Evolutionary conservation across 1,140 invertebrate genomes (phyloP), one percentile per base, ranked within the genome.

Genomic region (Oscheius sp.): DNA sequence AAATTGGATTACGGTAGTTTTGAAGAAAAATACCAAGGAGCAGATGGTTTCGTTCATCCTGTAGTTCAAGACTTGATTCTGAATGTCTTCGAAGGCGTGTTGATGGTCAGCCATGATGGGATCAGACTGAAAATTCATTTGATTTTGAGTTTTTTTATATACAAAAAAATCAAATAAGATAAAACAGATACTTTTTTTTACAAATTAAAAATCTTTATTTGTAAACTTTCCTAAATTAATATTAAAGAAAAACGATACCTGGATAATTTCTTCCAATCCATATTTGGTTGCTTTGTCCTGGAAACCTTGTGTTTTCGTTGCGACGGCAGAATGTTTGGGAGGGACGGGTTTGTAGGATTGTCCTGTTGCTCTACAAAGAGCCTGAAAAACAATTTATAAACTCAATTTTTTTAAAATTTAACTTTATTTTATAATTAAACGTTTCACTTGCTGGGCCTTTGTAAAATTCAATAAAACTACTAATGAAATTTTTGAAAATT

Each of bases 301-400:
- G 61, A 84, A 80, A 18, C 81, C 81, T 63, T 84, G 82, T 2
- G 77, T 73, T 61, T 84, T 85, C 52, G 84, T 69, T 13, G 79
- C 45, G 3, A 78, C 62, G 18, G 75, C 15, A 91, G 88, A 3
- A 59, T 82, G 80, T 71, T 85, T 85, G 23, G 94, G 93, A 28
- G 95, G 94, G 10, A 94, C 93, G 1, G 97, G 97, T 85, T 98
- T 98, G 85, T 99, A 95, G 28, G 94, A 93, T 85, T 99, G 97
- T 1, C 97, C 97, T 0, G 97, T 99, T 3, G 97, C 97, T 77
- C 96, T 88, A 84, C 99, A 99, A 88, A 99, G 90, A 0, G 96
- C 96, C 91, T 94, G 66, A 26, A 45, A 26, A 35, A 49, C 15
- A n/a, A n/a, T n/a, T n/a, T n/a, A n/a, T n/a, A n/a, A n/a, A n/a